Conservation (phyloP, 1,140 invertebrate genomes). For the Eubasilissa regina region DNA sequence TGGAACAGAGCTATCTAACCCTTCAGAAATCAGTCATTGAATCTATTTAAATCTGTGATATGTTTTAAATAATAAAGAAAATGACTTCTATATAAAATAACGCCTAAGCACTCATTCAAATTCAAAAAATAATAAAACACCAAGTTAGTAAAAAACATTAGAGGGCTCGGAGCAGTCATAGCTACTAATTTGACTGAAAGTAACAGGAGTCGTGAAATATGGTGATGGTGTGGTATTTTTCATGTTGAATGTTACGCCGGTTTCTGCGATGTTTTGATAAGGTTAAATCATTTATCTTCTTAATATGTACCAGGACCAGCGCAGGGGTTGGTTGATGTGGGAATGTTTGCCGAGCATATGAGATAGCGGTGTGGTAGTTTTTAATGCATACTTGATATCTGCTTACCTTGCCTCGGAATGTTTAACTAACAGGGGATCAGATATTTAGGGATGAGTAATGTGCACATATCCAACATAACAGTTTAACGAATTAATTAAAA, state of each 20-base stretch:
- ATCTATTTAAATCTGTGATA: no score
- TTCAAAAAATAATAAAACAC: not conserved
- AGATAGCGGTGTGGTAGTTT: conserved; percentile 49
- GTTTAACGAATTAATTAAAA: conserved; percentile 27
- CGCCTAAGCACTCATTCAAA: not conserved
- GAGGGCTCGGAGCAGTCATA: not conserved
- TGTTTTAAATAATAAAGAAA: no score
- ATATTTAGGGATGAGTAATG: not conserved
- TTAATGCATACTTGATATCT: conserved; percentile 55
- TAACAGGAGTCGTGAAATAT: conserved; percentile 40
- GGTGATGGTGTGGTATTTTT: conserved; percentile 40
- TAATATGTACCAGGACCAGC: conserved; percentile 36
- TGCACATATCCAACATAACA: conserved; percentile 11
- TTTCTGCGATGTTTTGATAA: conserved; percentile 46
- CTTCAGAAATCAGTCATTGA: no score
- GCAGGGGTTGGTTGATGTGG: conserved; percentile 30
- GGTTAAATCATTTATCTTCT: conserved; percentile 48
- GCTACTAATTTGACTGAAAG: conserved; percentile 28
- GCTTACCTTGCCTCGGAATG: conserved; percentile 49
- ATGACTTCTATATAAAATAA: not conserved
- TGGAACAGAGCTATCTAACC: no score
- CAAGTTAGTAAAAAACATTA: not conserved
- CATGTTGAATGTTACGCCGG: conserved; percentile 25
- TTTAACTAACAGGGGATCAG: conserved; percentile 46
- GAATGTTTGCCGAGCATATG: conserved; percentile 44